phyloP scores from a whole-genome alignment of 2,888 invertebrate species.

The Yponomeuta plumbellus region DNA sequence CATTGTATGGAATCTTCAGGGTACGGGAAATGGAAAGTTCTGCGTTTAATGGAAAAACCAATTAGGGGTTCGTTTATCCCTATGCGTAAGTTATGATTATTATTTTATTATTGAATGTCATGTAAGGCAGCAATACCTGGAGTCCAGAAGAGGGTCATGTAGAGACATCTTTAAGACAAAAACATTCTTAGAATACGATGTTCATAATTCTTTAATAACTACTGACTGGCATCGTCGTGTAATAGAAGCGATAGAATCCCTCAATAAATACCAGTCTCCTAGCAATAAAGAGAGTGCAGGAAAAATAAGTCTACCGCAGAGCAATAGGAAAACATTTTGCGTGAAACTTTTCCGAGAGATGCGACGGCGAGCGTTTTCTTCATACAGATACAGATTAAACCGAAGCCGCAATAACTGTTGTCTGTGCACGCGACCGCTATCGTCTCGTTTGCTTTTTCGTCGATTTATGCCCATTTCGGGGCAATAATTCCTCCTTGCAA shows the following conservation, averaged over 20 bases:
- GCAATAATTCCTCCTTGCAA: slow-evolving; percentile 22
- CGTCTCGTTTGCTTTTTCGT: slow-evolving; percentile 26
- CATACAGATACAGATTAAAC: slow-evolving; percentile 29
- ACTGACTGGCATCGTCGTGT: not conserved
- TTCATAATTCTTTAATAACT: too few relatives aligned
- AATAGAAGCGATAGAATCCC: not conserved
- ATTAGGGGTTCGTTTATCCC: not conserved
- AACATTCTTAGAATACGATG: too few relatives aligned
- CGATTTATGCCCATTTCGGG: slow-evolving; percentile 33
- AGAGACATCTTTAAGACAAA: too few relatives aligned
- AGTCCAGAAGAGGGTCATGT: too few relatives aligned
- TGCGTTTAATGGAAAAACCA: not conserved
- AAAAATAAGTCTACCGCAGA: not conserved
- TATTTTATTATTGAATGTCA: too few relatives aligned
- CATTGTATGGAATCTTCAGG: slow-evolving; percentile 15
- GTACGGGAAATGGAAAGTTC: not conserved
- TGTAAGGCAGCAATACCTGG: too few relatives aligned
- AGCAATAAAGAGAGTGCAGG: not conserved
- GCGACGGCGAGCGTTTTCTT: slow-evolving; percentile 26
- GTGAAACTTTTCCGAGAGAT: slow-evolving; percentile 14
- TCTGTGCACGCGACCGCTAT: slow-evolving; percentile 25
- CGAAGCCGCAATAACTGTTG: slow-evolving; percentile 31
- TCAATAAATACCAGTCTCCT: not conserved
- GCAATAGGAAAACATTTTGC: slow-evolving; percentile 1
- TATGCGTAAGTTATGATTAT: too few relatives aligned